Percentiles rank a stretch among this genome's conserved stretches.
Evolutionary conservation across 1,140 invertebrate genomes (phyloP).

Genomic region (Andricus grossulariae): DNA sequence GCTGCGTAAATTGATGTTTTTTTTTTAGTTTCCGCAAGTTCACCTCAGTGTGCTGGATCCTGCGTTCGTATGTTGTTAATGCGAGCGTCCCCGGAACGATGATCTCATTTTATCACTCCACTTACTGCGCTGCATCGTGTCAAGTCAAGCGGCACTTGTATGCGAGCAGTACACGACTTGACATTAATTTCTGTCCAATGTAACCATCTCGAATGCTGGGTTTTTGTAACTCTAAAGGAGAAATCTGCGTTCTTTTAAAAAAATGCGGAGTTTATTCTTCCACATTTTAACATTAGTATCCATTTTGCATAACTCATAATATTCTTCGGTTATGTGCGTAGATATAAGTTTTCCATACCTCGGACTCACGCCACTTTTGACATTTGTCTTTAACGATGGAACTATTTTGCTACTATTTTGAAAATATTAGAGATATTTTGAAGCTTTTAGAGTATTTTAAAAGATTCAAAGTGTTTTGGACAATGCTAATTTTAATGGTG

Average conservation of each 20-base stretch:
- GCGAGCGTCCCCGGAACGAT: conserved; percentile 56
- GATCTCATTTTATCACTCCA: conserved; percentile 68
- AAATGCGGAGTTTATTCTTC: too few relatives aligned
- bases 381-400: too few relatives aligned
- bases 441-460: too few relatives aligned
- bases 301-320: too few relatives aligned
- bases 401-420: too few relatives aligned
- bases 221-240: neutral
- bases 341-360: too few relatives aligned
- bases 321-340: too few relatives aligned
- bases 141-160: conserved; percentile 33
- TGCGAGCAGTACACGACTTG: conserved; percentile 33
- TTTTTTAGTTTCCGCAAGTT: conserved; percentile 8
- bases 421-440: too few relatives aligned
- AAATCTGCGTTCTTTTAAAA: neutral
- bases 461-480: too few relatives aligned
- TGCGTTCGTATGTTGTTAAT: conserved; percentile 24
- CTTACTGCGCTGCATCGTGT: conserved; percentile 55
- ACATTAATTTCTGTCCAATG: conserved; percentile 34
- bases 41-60: conserved; percentile 14
- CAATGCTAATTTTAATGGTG: too few relatives aligned
- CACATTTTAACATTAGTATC: too few relatives aligned
- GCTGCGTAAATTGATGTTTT: neutral
- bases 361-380: too few relatives aligned
- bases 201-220: conserved; percentile 8